A percentile compares a stretch with the other conserved stretches of the same genome.
Evolutionary conservation across 2,113 vertebrate species (phyloP).

Genomic region (Symphodus melops): DNA sequence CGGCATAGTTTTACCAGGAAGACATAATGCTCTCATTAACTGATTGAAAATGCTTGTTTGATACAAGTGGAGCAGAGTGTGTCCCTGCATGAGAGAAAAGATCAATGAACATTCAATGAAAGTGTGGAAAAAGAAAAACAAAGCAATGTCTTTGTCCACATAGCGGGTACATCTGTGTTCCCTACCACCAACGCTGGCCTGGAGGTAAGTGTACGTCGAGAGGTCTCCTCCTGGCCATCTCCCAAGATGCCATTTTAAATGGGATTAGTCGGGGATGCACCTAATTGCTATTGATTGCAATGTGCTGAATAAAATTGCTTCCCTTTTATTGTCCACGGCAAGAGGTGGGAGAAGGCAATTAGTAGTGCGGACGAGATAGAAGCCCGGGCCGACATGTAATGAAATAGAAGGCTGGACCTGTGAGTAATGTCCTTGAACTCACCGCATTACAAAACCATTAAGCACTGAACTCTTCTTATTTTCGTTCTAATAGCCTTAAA

Average conservation of each 20-base stretch:
- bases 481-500: neutral
- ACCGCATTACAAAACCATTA: conserved; percentile 52
- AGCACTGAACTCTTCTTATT: conserved; percentile 19
- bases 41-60: conserved; percentile 50
- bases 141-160: conserved; percentile 54
- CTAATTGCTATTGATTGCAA: conserved; percentile 97
- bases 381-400: conserved; percentile 84
- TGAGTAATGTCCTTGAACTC: conserved; percentile 77
- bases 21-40: conserved; percentile 56
- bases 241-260: conserved; percentile 87
- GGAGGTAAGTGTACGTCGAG: conserved; percentile 51
- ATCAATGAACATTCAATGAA: conserved; percentile 49
- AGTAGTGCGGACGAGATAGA: conserved; percentile 86
- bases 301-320: conserved; percentile 96
- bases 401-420: conserved; percentile 86
- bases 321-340: conserved; percentile 83
- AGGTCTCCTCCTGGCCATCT: conserved; percentile 75
- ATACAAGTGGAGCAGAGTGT: conserved; percentile 38
- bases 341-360: conserved; percentile 90
- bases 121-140: conserved; percentile 54
- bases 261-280: conserved; percentile 92
- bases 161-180: neutral
- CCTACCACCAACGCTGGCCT: neutral
- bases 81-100: conserved; percentile 19
- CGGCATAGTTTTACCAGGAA: conserved; percentile 31